Evolutionary conservation across 1,140 invertebrate species (phyloP).

Genomic region (Dendroctonus valens): DNA sequence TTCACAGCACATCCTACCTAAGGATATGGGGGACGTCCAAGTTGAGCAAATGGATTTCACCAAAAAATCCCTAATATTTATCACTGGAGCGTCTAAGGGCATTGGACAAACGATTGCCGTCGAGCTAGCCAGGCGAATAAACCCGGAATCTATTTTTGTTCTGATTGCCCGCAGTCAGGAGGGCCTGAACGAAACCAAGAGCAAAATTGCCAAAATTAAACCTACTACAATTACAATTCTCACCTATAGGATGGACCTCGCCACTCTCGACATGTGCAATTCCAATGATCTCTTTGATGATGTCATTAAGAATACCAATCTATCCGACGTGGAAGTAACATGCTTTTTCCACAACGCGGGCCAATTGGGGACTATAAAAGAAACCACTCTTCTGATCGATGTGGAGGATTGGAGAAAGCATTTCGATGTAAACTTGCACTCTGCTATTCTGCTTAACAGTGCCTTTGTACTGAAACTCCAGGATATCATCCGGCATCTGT

Average conservation of each 20-base stretch:
- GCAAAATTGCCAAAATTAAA: constrained; percentile 52
- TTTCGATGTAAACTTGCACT: constrained; percentile 78
- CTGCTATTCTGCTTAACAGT: constrained; percentile 73
- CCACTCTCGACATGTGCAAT: constrained; percentile 51
- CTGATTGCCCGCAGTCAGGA: constrained; percentile 70
- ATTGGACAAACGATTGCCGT: constrained; percentile 78
- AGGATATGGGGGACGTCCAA: too few species aligned
- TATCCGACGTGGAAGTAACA: constrained; percentile 58
- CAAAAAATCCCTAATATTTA: constrained; percentile 57
- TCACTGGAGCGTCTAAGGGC: constrained; percentile 87
- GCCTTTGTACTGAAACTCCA: constrained; percentile 64
- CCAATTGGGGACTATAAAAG: constrained; percentile 73
- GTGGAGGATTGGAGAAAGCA: constrained; percentile 63
- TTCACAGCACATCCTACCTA: too few species aligned
- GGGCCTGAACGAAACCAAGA: constrained; percentile 64
- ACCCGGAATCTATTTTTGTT: constrained; percentile 63
- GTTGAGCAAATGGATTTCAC: constrained; percentile 47
- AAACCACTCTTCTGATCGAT: constrained; percentile 60
- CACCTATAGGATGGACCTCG: constrained; percentile 60
- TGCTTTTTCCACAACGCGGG: constrained; percentile 91
- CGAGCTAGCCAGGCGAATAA: constrained; percentile 58
- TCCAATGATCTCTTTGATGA: constrained; percentile 55
- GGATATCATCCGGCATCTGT: constrained; percentile 51
- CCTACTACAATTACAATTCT: constrained; percentile 55
- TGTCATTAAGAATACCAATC: constrained; percentile 47